Evolutionary conservation across 2,113 vertebrate species (phyloP).

Genomic region (Acanthochromis polyacanthus): DNA sequence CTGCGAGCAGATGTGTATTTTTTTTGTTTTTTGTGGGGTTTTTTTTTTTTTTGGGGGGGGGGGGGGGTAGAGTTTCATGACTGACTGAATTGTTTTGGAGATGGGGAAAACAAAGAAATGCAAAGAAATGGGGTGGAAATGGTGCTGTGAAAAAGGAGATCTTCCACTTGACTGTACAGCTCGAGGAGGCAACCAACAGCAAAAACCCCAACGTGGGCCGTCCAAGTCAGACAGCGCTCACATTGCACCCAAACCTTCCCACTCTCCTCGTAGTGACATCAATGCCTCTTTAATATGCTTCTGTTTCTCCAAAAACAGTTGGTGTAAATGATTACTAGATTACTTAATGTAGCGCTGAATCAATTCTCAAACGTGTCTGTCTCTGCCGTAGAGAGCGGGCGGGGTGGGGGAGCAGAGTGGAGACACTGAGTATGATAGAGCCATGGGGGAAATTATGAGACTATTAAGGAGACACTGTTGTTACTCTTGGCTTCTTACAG

Average conservation of each 20-base stretch:
- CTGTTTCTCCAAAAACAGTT: constrained; percentile 75
- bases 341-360: constrained; percentile 85
- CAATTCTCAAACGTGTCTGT: constrained; percentile 81
- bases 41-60: no score
- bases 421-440: constrained; percentile 74
- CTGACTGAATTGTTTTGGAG: constrained; percentile 66
- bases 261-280: constrained; percentile 69
- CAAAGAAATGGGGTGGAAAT: constrained; percentile 70
- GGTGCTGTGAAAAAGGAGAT: constrained; percentile 57
- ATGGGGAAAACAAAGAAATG: constrained; percentile 52
- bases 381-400: constrained; percentile 45
- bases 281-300: constrained; percentile 81
- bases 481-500: constrained; percentile 69
- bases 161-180: constrained; percentile 79
- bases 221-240: constrained; percentile 56
- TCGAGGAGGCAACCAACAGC: constrained; percentile 62
- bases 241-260: constrained; percentile 51
- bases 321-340: constrained; percentile 82
- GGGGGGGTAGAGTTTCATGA: constrained; percentile 39
- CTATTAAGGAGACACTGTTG: constrained; percentile 67
- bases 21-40: background rate
- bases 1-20: constrained; percentile 59
- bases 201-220: constrained; percentile 38
- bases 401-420: constrained; percentile 33
- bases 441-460: constrained; percentile 76